Evolutionary conservation across 2,797 vertebrate species (phyloP).

Genomic region (Macrochelys suwanniensis): DNA sequence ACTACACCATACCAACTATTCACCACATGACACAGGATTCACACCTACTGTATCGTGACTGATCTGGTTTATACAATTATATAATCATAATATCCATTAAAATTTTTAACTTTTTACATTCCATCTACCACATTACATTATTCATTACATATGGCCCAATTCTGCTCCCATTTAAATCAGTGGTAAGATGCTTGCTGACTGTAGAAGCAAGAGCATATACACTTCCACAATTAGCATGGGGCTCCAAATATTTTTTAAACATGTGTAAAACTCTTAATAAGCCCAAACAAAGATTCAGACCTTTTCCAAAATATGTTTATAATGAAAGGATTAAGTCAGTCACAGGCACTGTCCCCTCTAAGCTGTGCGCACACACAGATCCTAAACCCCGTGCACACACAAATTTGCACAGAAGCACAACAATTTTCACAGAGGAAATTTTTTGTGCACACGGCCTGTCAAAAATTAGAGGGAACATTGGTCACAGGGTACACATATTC

Average conservation of each 20-base stretch:
- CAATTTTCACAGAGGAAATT: too few relatives aligned
- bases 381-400: too few relatives aligned
- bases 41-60: background rate
- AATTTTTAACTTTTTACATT: constrained; percentile 27
- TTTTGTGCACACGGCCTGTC: too few relatives aligned
- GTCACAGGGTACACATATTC: background rate
- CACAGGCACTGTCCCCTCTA: background rate
- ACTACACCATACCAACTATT: background rate
- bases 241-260: background rate
- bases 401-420: too few relatives aligned
- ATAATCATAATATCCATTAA: constrained; percentile 27
- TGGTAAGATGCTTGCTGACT: background rate
- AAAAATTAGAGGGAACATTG: too few relatives aligned
- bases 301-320: background rate
- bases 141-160: constrained; percentile 3
- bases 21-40: background rate
- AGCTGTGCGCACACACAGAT: too few relatives aligned
- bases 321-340: background rate
- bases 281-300: background rate
- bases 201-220: background rate
- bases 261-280: background rate
- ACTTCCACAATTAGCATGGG: too few relatives aligned
- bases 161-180: background rate
- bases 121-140: constrained; percentile 1
- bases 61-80: constrained; percentile 30